These are phyloP conservation scores for Stomorhina lunata DNA, from an alignment of 2,888 invertebrate species.

Conservation along the genomic window DNA sequence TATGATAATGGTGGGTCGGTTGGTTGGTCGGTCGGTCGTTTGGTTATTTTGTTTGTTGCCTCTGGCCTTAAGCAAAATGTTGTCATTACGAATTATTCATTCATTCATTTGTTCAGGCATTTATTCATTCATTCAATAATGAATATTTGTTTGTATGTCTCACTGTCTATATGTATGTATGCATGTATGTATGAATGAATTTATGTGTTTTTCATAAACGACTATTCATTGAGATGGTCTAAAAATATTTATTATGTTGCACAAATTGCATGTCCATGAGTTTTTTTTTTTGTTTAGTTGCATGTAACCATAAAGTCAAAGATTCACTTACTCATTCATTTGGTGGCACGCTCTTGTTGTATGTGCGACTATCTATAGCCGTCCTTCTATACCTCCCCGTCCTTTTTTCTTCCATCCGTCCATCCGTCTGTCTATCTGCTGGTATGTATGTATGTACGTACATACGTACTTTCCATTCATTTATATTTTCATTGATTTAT, in stretches of 20 bases:
- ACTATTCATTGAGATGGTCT: constrained; percentile 36
- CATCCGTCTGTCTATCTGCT: constrained; percentile 5
- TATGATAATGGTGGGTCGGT: background rate
- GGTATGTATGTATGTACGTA: background rate
- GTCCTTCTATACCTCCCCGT: background rate
- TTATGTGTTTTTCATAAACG: background rate
- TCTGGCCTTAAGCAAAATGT: constrained; percentile 21
- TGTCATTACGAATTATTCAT: background rate
- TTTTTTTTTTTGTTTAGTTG: background rate
- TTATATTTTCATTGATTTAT: constrained; percentile 59
- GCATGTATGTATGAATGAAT: constrained; percentile 26
- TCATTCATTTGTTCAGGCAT: constrained; percentile 31
- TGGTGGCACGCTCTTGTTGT: constrained; percentile 24
- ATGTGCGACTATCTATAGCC: background rate
- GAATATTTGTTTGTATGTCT: too few species aligned
- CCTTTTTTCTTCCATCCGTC: background rate
- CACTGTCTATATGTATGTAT: background rate
- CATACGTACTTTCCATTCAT: constrained; percentile 54
- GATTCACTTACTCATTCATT: constrained; percentile 7
- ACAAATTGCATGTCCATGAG: background rate
- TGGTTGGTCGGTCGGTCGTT: background rate
- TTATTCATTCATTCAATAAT: too few species aligned
- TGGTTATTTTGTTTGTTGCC: background rate
- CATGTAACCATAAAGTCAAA: background rate
- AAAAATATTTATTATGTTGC: constrained; percentile 6